Evolutionary conservation across 2,113 vertebrate species (phyloP).

Genomic region (Pelodiscus sinensis): DNA sequence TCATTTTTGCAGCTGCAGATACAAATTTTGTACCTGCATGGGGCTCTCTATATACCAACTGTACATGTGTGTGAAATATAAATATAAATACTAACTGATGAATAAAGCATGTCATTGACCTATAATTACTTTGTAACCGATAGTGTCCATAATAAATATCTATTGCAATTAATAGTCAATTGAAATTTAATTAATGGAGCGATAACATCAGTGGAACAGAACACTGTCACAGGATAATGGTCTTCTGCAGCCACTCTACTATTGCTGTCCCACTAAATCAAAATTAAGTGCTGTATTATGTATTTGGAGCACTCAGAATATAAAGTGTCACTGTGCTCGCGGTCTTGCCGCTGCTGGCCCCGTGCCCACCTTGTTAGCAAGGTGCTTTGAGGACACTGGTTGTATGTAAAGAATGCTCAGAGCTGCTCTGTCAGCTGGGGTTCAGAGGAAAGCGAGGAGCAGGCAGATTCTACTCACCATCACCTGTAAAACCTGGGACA

Average conservation of each 20-base stretch:
- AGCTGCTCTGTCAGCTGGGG: too few relatives aligned
- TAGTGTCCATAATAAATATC: neutral
- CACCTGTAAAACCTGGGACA: neutral
- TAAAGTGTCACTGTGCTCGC: neutral
- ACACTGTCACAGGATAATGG: constrained; percentile 58
- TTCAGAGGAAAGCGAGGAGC: constrained; percentile 25
- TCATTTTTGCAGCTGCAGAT: too few relatives aligned
- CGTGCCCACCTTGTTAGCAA: constrained; percentile 48
- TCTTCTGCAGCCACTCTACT: constrained; percentile 49
- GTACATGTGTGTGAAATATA: fast-evolving
- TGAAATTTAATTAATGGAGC: constrained; percentile 72
- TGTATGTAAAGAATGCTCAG: neutral
- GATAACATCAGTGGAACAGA: constrained; percentile 55
- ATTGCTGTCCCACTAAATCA: constrained; percentile 61
- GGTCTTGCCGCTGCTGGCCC: constrained; percentile 13
- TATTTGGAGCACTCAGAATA: constrained; percentile 54
- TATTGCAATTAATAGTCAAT: constrained; percentile 51
- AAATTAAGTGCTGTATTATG: constrained; percentile 35
- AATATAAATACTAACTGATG: neutral
- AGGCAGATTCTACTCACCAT: neutral
- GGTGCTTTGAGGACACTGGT: constrained; percentile 8
- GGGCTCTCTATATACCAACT: neutral
- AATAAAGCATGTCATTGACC: neutral
- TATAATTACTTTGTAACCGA: constrained; percentile 5
- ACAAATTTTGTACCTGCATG: too few relatives aligned